Base-by-base conservation (phyloP, 1,140 invertebrate species). In the Bradynema listronoti region DNA sequence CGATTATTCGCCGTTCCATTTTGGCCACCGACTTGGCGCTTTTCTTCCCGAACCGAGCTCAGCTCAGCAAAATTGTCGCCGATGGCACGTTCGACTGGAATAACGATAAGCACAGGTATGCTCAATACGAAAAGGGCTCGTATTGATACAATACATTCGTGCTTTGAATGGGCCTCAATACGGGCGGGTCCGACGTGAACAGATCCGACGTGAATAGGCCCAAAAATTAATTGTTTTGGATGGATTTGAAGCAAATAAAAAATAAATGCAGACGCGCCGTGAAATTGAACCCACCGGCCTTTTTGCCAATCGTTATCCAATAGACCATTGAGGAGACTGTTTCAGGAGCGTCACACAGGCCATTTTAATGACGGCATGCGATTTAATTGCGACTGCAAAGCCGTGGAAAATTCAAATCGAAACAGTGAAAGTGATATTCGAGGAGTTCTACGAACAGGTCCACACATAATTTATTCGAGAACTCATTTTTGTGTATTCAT, bases 321-420 rank as follows among this genome's bases (percentile, higher is more conserved):
- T n/a, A n/a, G n/a, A n/a, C n/a, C n/a, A n/a, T n/a, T n/a, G n/a
- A n/a, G n/a, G n/a, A n/a, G n/a, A n/a, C 39, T 32, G 33, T 64
- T 69, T 36, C 63, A 84, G 85, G 60, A 59, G 82, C 9, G 71
- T 86, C n/a, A 75, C 86, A 0, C 83, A 86, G 79, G 86, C 87
- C 0, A 84, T 90, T 55, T 81, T 84, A 1, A 90, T 90, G 87
- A 89, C 87, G 1, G 85, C 85, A 0, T 86, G 86, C 67, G 88
- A 90, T 78, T 79, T 90, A n/a, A 87, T 86, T 54, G 87, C 88
- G 1, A 86, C 85, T 59, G 83, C 86, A 1, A 89, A 89, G 78
- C 86, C 86, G n/a, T 89, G 87, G 87, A 83, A 87, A n/a, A 80
- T 87, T n/a, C 87, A 89, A 79, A 82, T 84, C 1, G 83, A 87